Conservation (phyloP, 1,140 invertebrate genomes). For the Cyphomyrmex costatus region DNA sequence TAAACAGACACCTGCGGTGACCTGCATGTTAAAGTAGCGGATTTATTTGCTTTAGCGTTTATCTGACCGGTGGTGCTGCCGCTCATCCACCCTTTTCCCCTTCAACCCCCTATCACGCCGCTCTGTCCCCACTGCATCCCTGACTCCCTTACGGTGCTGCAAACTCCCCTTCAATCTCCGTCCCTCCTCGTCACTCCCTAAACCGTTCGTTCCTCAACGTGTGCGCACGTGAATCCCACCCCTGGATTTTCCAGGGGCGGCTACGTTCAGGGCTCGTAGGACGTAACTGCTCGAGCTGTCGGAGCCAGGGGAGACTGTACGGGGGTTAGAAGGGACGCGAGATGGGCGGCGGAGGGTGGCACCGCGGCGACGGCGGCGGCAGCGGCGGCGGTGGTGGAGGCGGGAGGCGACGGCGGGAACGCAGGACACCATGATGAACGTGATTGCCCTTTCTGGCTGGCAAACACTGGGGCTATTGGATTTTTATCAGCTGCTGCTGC, state of each 20-base stretch:
- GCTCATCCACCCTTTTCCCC: slow-evolving; percentile 47
- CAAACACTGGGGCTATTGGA: slow-evolving; percentile 84
- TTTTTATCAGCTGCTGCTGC: slow-evolving; percentile 81
- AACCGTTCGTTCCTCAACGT: slow-evolving; percentile 54
- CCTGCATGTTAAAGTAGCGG: slow-evolving; percentile 86
- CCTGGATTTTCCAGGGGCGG: slow-evolving; percentile 74
- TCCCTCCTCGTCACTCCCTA: slow-evolving; percentile 55
- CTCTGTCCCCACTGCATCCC: slow-evolving; percentile 24
- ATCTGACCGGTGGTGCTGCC: slow-evolving; percentile 78
- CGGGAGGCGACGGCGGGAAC: slow-evolving; percentile 60
- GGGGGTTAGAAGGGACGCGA: slow-evolving; percentile 63
- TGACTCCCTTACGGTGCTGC: slow-evolving; percentile 35
- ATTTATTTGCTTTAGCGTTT: slow-evolving; percentile 85
- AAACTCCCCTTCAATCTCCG: slow-evolving; percentile 31
- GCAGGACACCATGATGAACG: slow-evolving; percentile 83
- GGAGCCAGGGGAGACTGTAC: slow-evolving; percentile 69
- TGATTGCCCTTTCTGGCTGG: slow-evolving; percentile 85
- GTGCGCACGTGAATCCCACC: slow-evolving; percentile 74
- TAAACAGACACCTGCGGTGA: slow-evolving; percentile 84
- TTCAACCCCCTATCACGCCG: neutral
- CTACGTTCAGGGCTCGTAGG: slow-evolving; percentile 65
- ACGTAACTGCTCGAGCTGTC: slow-evolving; percentile 59
- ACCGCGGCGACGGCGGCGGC: slow-evolving; percentile 60
- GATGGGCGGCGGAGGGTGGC: slow-evolving; percentile 67
- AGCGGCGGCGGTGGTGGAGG: slow-evolving; percentile 64